Conservation (phyloP, 2,113 vertebrate genomes). For the Dicentrarchus labrax region DNA sequence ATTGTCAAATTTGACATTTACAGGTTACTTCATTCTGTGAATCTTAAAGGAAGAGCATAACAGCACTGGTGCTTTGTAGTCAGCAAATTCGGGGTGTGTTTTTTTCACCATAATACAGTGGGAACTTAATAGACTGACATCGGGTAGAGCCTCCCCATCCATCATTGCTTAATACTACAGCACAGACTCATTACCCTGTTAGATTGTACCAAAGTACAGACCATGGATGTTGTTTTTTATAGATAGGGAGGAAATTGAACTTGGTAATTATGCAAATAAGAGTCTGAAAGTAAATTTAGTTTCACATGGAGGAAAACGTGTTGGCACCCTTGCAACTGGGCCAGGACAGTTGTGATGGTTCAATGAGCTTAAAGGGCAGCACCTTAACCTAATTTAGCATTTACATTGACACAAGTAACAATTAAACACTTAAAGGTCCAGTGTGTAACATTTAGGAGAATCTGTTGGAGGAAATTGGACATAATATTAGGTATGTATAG, state of each 20-base stretch:
- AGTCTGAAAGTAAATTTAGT: conserved; percentile 26
- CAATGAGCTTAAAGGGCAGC: neutral
- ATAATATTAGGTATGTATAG: too few relatives aligned
- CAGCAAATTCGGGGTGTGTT: neutral
- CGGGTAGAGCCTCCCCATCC: conserved; percentile 38
- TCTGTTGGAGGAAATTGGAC: too few relatives aligned
- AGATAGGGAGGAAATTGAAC: conserved; percentile 31
- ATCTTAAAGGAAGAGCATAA: conserved; percentile 1
- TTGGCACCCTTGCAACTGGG: neutral
- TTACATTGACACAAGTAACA: neutral
- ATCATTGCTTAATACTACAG: conserved; percentile 22
- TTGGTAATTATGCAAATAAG: conserved; percentile 57
- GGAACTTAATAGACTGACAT: conserved; percentile 51
- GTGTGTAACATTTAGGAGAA: too few relatives aligned
- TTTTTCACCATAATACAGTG: conserved; percentile 9
- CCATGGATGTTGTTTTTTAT: conserved; percentile 13
- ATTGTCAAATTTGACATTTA: conserved; percentile 49
- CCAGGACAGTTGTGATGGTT: neutral
- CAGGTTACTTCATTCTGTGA: neutral
- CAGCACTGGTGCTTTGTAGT: conserved; percentile 1
- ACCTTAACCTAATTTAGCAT: neutral
- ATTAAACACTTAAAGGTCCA: neutral
- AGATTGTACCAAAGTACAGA: conserved; percentile 13
- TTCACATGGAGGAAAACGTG: neutral
- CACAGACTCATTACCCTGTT: conserved; percentile 50